Evolutionary conservation across 2,888 invertebrate genomes (phyloP), one percentile per base, ranked within the genome.

Genomic region (Pollenia labialis): DNA sequence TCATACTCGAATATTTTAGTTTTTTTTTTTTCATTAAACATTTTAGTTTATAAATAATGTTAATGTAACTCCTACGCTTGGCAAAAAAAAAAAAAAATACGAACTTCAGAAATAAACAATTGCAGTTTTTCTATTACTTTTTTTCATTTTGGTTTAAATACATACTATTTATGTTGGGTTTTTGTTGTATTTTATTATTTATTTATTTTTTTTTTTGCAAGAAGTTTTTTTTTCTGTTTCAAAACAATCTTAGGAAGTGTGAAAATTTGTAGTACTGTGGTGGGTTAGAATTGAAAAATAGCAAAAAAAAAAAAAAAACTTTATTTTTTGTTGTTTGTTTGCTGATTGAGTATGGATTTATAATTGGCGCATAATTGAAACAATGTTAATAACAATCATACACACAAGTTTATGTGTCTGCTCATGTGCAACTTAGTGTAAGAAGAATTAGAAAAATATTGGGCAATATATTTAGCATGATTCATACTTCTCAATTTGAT

Each of bases 291-390:
- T 32, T 8, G 18, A 44, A 52, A 52, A 23, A 12, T 8, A 71
- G 54, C 44, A 79, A 62, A n/a, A 54, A 66, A 68, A 54, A 66
- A 68, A 58, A 6, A 60, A 60, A 23, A 23, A 2, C 50, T 62
- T 18, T 52, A 14, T 44, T 10, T 14, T 18, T 58, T 23, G 60
- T 71, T 42, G 44, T 72, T 23, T 79, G 68, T 56, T 60, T 58
- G 64, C 66, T 66, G 60, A 11, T 64, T 66, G 81, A 64, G 48
- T 79, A 48, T 64, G 74, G 56, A 56, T 79, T 79, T 86, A 86
- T 86, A 86, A 86, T 86, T 86, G 85, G 82, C 85, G 74, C 75
- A 82, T 86, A 86, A 86, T 86, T 86, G 85, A 86, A 82, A 82
- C 69, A 64, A 58, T 82, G 82, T 64, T 56, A 69, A 64, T 14